A percentile compares a stretch with the other conserved stretches of the same genome.
These are phyloP conservation scores for Podocnemis expansa DNA, from an alignment of 2,113 vertebrate genomes.

Conservation along the genomic window DNA sequence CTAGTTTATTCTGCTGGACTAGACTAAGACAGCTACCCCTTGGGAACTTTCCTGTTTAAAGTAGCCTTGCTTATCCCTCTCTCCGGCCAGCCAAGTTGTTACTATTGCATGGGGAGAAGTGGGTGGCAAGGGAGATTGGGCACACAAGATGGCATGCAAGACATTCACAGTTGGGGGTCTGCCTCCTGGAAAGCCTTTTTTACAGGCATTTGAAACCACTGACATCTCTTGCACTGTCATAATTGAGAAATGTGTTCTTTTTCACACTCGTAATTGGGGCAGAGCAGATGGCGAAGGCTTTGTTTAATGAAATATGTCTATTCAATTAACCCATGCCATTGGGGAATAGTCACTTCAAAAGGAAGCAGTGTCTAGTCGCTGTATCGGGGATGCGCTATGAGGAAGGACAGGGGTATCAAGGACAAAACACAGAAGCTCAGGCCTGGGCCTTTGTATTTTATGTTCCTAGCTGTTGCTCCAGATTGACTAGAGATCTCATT, in stretches of 20 bases:
- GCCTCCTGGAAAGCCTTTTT: slow-evolving; percentile 19
- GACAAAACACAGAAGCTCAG: neutral
- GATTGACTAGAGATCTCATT: neutral
- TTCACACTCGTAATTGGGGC: slow-evolving; percentile 65
- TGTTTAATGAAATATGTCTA: slow-evolving; percentile 82
- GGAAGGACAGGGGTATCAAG: rapidly evolving
- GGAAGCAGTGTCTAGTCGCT: neutral
- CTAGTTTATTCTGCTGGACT: rapidly evolving
- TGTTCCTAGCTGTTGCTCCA: neutral
- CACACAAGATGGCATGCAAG: neutral
- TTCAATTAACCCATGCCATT: slow-evolving; percentile 73
- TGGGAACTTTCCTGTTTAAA: neutral
- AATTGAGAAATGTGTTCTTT: slow-evolving; percentile 72
- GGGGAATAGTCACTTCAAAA: slow-evolving; percentile 53
- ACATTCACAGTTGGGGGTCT: neutral
- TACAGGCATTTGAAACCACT: slow-evolving; percentile 42
- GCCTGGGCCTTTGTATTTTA: neutral
- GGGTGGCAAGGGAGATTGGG: neutral
- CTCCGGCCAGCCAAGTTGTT: neutral
- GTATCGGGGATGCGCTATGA: neutral
- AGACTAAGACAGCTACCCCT: neutral
- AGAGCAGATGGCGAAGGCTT: slow-evolving; percentile 72
- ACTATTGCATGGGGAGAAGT: neutral
- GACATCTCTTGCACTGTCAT: neutral
- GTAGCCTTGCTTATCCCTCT: neutral